Evolutionary conservation across 2,797 vertebrate genomes (phyloP).

Genomic region (Scyliorhinus canicula): DNA sequence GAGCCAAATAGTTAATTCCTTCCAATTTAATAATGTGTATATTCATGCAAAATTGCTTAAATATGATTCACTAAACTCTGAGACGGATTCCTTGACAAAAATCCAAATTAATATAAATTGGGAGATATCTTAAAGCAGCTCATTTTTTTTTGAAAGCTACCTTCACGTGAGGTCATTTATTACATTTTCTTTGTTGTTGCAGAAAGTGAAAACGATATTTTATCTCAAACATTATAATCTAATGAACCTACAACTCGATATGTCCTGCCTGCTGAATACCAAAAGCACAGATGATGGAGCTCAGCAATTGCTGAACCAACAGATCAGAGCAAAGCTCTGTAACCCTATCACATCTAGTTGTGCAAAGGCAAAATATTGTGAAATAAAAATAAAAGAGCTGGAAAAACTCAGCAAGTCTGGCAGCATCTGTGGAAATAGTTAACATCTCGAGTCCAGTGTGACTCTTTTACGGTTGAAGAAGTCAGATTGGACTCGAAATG

Average conservation of each 20-base stretch:
- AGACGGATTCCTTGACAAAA: background rate
- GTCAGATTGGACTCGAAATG: no score
- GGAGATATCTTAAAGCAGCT: background rate
- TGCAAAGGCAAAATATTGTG: no score
- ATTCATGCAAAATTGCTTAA: constrained; percentile 11
- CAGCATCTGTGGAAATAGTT: no score
- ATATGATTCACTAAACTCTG: background rate
- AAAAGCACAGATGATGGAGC: background rate
- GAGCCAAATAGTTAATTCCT: background rate
- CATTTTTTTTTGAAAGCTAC: background rate
- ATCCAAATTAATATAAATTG: background rate
- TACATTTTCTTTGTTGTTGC: constrained; percentile 1
- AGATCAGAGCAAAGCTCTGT: background rate
- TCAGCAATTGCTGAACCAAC: background rate
- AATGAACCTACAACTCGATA: background rate
- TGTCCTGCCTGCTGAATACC: background rate
- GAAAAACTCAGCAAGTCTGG: no score
- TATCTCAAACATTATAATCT: background rate
- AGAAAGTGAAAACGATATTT: background rate
- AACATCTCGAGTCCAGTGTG: no score
- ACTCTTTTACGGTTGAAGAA: no score
- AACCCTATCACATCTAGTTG: background rate
- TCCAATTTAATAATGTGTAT: background rate
- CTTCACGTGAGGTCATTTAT: background rate
- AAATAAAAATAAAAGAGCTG: no score